Evolutionary conservation across 2,888 invertebrate genomes (phyloP), one percentile per base, ranked within the genome.

Genomic region (Amaurobius ferox): DNA sequence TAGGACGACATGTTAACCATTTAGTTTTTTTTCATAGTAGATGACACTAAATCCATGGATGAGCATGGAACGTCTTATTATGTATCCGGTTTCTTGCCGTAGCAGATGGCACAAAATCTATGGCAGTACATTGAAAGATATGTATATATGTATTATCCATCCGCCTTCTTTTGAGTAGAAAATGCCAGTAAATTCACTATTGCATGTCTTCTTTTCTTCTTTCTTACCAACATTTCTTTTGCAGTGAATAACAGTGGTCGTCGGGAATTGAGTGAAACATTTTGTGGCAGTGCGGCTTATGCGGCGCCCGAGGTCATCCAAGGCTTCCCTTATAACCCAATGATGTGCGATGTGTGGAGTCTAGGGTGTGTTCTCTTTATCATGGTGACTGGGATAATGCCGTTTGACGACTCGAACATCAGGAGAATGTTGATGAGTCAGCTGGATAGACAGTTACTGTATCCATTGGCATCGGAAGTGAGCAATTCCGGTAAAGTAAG

Each of bases 251-350:
- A 88, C 0, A 94, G 94, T 70, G 96, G 96, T 71, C 93, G 94
- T 77, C 93, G 95, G 44, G 94, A 96, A 5, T 93, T 96, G 71
- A 96, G 96, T 89, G 94, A 94, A 90, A 96, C 96, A 0, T 96
- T 95, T 90, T 97, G 96, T 90, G 97, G 96, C 0, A 96, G 96
- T 16, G 92, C 96, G n/a, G 96, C 96, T 3, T 97, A 97, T 91
- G 96, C 95, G 0, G 95, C 97, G 0, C 96, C 96, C 0, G 97
- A 97, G 91, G 94, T 97, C 86, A 92, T 97, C 64, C 95, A 91
- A 90, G 97, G 95, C 0, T 93, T 93, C 44, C 94, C 95, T 0
- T 95, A 95, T 90, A 92, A 94, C 89, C 95, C 95, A 0, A 94
- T 94, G 91, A 90, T 93, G 74, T 93, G 95, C 0, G 97, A 97